These are phyloP conservation scores for Thripadectes ignobilis DNA, from an alignment of 2,797 vertebrate species.

Conservation along the genomic window DNA sequence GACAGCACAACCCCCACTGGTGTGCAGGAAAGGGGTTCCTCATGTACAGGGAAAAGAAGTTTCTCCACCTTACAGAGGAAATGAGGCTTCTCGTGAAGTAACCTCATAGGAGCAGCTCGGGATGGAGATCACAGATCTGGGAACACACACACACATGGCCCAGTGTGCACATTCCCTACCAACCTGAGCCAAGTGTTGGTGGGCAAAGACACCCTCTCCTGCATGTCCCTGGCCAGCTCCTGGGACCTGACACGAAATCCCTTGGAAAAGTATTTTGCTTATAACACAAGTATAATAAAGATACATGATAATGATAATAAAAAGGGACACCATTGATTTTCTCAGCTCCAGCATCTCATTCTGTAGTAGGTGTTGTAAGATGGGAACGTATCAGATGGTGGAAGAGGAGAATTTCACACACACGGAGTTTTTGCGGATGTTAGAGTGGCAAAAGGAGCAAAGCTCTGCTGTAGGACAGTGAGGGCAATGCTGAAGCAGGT, in stretches of 20 bases:
- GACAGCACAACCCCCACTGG: background rate
- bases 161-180: background rate
- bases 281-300: background rate
- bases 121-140: background rate
- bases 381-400: background rate
- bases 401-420: background rate
- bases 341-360: background rate
- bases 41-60: background rate
- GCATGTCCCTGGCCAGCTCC: background rate
- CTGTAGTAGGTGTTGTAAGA: background rate
- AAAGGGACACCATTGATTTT: background rate
- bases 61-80: background rate
- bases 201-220: background rate
- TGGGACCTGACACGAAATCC: background rate
- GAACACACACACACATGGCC: background rate
- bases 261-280: background rate
- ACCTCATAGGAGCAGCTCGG: background rate
- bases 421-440: background rate
- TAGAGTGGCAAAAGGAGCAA: background rate
- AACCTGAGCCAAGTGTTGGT: background rate
- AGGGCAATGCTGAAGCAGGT: background rate
- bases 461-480: background rate
- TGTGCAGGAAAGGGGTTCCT: background rate
- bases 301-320: background rate
- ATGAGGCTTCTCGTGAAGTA: background rate